Evolutionary conservation across 2,113 vertebrate genomes (phyloP), one percentile per base, ranked within the genome.

Genomic region (Ctenodactylus gundi): DNA sequence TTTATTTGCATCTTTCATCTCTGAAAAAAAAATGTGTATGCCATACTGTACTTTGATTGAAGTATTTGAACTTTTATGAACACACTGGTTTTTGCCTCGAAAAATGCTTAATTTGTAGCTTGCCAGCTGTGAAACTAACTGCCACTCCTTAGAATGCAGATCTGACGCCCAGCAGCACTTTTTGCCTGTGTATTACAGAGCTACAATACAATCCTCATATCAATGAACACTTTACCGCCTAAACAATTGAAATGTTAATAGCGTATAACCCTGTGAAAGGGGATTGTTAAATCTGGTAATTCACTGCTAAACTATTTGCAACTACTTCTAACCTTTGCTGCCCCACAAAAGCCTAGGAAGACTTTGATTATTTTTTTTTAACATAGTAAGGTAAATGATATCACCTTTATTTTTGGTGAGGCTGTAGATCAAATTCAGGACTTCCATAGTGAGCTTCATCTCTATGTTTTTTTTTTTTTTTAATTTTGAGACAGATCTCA

Each of bases 1-100:
- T 95, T 94, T 97, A 95, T 93, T 97, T 90, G 89, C 78, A 39
- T 88, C 77, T 94, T 95, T 96, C 96, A 91, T 77, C 84, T 96
- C 55, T 97, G 75, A 72, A 65, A 95, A 76, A 60, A 96, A 94
- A 92, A 91, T 92, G 85, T 94, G 53, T 73, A 85, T 94, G 90
- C 29, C 29, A 0, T 72, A 83, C 27, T 86, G 25, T 93, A 82
- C 80, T 98, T 95, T 94, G 94, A 94, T 82, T 95, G 94, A 97
- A 96, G 83, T 96, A 94, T 94, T 85, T 95, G 94, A 94, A 94
- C 88, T 96, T 96, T 85, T 88, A 80, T 53, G 67, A 96, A 85
- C 41, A 87, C 49, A 72, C 2, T 12, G 72, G 78, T 96, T 92
- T 95, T 75, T 91, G 67, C 41, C 39, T 91, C 18, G 55, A 78